Evolutionary conservation across 2,888 invertebrate genomes (phyloP).

Genomic region (Caenorhabditis sp.): DNA sequence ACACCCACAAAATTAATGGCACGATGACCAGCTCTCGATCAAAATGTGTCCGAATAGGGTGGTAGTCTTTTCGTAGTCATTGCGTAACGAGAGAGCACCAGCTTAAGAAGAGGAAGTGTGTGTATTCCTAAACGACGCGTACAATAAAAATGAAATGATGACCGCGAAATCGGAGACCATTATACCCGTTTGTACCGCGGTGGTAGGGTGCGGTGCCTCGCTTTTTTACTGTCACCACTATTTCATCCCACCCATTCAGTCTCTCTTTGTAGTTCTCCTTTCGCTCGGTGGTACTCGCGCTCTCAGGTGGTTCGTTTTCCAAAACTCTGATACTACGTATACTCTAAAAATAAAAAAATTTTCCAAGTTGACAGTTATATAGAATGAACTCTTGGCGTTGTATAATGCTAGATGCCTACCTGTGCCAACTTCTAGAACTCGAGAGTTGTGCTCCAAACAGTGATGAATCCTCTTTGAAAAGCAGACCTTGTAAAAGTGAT

Average conservation of each 20-base stretch:
- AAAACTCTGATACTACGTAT: no score
- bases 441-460: no score
- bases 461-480: no score
- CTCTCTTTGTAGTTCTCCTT: neutral
- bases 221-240: constrained; percentile 37
- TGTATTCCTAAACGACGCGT: constrained; percentile 6
- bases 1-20: constrained; percentile 63
- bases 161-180: constrained; percentile 29
- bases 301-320: no score
- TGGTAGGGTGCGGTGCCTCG: constrained; percentile 10
- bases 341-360: no score
- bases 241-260: constrained; percentile 22
- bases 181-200: constrained; percentile 14
- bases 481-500: no score
- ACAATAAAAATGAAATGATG: constrained; percentile 38
- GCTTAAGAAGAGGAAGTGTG: neutral
- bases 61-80: constrained; percentile 53
- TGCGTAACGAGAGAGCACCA: constrained; percentile 47
- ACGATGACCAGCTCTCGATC: constrained; percentile 65
- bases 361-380: no score
- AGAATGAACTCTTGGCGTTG: no score
- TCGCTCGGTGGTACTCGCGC: neutral
- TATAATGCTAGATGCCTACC: no score
- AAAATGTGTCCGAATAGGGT: constrained; percentile 50
- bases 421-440: no score